Percentiles rank a stretch among this genome's conserved stretches.
Evolutionary conservation across 2,888 invertebrate genomes (phyloP).

Genomic region (Drosophila siamana): DNA sequence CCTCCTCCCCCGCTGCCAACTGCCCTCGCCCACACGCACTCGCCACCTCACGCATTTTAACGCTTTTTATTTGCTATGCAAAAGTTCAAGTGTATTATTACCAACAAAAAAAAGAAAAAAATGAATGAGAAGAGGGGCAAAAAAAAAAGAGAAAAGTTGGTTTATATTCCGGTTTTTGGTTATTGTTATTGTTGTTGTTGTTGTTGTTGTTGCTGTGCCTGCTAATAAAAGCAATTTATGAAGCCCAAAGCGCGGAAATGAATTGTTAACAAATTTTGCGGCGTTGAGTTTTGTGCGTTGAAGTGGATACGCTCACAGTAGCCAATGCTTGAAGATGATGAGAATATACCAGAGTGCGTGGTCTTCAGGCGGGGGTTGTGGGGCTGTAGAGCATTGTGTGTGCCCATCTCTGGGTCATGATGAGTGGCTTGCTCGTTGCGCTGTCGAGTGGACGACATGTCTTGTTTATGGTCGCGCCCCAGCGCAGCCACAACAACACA

Average conservation of each 20-base stretch:
- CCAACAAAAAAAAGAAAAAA: conserved; percentile 28
- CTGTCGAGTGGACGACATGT: conserved; percentile 66
- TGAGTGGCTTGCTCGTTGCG: conserved; percentile 48
- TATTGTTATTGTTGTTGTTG: conserved; percentile 29
- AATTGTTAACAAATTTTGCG: conserved; percentile 77
- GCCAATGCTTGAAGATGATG: conserved; percentile 33
- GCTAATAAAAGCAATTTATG: conserved; percentile 82
- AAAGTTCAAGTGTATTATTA: conserved; percentile 80
- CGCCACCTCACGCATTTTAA: conserved; percentile 60
- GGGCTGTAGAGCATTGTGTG: neutral
- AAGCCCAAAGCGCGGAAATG: conserved; percentile 80
- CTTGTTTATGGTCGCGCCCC: conserved; percentile 72
- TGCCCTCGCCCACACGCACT: neutral
- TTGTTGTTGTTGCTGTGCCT: conserved; percentile 42
- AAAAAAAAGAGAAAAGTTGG: conserved; percentile 39
- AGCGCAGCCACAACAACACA: conserved; percentile 29
- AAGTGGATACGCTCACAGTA: conserved; percentile 4
- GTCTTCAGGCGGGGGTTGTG: neutral
- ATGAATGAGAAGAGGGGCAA: neutral
- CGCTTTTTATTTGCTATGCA: conserved; percentile 80
- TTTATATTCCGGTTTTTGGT: conserved; percentile 44
- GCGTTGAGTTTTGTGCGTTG: conserved; percentile 47
- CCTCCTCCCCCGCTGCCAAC: neutral
- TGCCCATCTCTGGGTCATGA: conserved; percentile 18
- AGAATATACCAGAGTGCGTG: neutral